Evolutionary conservation across 2,797 vertebrate genomes (phyloP).

Genomic region (Picus viridis): DNA sequence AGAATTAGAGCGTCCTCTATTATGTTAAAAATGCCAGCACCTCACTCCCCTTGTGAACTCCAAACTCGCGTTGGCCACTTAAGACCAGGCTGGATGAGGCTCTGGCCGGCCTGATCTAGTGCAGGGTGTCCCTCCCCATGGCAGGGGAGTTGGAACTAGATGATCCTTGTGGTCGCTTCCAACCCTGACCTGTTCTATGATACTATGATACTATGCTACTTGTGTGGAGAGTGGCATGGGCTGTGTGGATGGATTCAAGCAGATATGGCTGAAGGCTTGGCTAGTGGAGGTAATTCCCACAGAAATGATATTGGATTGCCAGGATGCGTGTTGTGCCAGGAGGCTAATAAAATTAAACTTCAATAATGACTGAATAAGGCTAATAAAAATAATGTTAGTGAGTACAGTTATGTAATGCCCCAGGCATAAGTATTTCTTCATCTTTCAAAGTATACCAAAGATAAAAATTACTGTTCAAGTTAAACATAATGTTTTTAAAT

Average conservation of each 20-base stretch:
- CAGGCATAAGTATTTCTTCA: neutral
- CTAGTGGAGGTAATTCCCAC: neutral
- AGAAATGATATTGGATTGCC: neutral
- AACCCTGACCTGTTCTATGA: too few species aligned
- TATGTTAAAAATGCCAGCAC: neutral
- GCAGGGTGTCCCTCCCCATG: too few species aligned
- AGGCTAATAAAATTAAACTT: neutral
- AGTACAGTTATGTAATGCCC: neutral
- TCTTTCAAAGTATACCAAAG: slow-evolving; percentile 1
- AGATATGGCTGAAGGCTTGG: neutral
- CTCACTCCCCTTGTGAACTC: neutral
- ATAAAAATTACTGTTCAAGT: neutral
- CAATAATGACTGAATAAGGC: neutral
- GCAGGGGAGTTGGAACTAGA: too few species aligned
- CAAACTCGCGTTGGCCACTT: neutral
- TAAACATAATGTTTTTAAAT: neutral
- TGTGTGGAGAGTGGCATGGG: neutral
- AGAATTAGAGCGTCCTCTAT: neutral
- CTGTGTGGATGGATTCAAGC: neutral
- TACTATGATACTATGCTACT: too few species aligned
- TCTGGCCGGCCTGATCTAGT: too few species aligned
- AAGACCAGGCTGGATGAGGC: too few species aligned
- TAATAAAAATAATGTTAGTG: neutral
- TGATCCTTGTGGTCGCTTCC: too few species aligned
- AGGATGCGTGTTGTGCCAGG: neutral